A percentile compares a stretch with the other conserved stretches of the same genome.
Conservation (phyloP, 2,113 vertebrate species). For the Nannobrachium achirus region DNA sequence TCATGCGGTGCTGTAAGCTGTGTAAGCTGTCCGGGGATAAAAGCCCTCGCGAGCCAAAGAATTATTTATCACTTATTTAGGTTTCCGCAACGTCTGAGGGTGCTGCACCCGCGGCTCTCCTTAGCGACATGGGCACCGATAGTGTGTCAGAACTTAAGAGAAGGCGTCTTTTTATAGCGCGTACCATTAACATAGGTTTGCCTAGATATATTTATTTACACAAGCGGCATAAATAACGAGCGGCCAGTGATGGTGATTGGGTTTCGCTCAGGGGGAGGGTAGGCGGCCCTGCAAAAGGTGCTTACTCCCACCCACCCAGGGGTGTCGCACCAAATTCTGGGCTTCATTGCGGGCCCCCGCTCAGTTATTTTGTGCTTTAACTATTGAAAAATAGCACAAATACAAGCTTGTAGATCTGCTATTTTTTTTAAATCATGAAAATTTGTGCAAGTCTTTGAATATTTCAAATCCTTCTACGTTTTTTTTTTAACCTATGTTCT, state of each 20-base stretch:
- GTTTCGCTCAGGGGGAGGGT: constrained; percentile 66
- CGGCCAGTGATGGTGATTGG: constrained; percentile 59
- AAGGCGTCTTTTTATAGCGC: constrained; percentile 79
- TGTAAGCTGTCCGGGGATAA: constrained; percentile 71
- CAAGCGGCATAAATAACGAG: constrained; percentile 81
- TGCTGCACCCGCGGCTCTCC: constrained; percentile 51
- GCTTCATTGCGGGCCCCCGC: no score
- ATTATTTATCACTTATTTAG: constrained; percentile 77
- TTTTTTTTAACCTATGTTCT: no score
- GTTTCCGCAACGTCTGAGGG: constrained; percentile 71
- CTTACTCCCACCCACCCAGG: constrained; percentile 52
- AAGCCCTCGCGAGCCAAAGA: constrained; percentile 63
- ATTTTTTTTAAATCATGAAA: no score
- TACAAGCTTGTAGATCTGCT: no score
- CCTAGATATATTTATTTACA: constrained; percentile 84
- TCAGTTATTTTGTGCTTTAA: no score
- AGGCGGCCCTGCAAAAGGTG: constrained; percentile 36
- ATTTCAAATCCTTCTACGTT: no score
- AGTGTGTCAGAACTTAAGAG: constrained; percentile 71
- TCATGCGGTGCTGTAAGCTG: constrained; percentile 70
- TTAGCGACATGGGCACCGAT: constrained; percentile 59
- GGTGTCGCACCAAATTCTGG: no score
- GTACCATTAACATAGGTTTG: constrained; percentile 79
- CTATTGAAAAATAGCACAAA: no score
- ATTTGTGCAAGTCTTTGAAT: no score